A percentile compares a stretch with the other conserved stretches of the same genome.
Conservation (phyloP, 1,140 invertebrate genomes). For the Neotoxoptera formosana region DNA sequence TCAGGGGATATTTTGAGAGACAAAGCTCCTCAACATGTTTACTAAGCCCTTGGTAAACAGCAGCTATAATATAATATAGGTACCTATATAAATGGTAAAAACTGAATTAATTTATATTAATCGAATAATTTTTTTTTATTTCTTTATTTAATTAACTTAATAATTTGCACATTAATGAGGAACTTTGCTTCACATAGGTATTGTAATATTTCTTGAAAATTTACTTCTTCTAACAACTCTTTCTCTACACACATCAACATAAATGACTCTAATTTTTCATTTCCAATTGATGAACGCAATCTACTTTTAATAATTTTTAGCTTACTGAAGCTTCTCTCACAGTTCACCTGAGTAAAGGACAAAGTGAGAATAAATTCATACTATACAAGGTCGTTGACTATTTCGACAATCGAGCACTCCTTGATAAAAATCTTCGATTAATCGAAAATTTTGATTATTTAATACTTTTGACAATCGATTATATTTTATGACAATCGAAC, state of each 20-base stretch:
- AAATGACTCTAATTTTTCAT: slow-evolving; percentile 18
- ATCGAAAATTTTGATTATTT: too few species aligned
- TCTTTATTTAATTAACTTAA: neutral
- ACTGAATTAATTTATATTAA: too few species aligned
- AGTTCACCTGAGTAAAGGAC: neutral
- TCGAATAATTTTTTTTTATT: neutral
- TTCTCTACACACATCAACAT: neutral
- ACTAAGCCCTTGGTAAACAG: too few species aligned
- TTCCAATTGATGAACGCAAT: neutral
- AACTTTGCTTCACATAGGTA: slow-evolving; percentile 12
- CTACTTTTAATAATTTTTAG: neutral
- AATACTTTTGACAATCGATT: too few species aligned
- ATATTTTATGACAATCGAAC: too few species aligned
- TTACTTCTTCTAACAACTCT: neutral
- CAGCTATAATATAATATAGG: too few species aligned
- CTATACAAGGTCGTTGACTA: too few species aligned
- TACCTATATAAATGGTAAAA: too few species aligned
- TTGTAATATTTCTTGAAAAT: neutral
- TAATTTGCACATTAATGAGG: neutral
- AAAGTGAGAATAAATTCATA: neutral
- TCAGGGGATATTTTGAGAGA: too few species aligned
- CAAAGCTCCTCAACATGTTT: too few species aligned
- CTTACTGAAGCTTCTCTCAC: neutral
- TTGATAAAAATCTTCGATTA: too few species aligned
- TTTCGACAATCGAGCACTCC: too few species aligned